phyloP scores from a whole-genome alignment of 2,888 invertebrate species.

The Polyommatus icarus region DNA sequence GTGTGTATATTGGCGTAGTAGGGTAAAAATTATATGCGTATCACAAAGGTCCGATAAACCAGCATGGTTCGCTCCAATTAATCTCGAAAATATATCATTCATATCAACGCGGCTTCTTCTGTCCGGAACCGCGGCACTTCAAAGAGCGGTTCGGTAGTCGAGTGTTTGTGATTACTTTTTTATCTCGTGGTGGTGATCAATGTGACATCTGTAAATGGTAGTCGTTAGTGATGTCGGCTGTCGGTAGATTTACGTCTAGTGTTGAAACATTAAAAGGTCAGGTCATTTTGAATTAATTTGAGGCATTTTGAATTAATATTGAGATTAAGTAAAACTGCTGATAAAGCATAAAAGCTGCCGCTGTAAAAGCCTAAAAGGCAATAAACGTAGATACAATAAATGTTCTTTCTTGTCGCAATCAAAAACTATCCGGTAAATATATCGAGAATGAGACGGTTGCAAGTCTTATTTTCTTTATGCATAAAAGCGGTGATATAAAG shows the following conservation, averaged over 20 bases:
- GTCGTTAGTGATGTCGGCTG: slow-evolving; percentile 37
- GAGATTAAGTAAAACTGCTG: not conserved
- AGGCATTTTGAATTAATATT: not conserved
- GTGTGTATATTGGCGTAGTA: no score
- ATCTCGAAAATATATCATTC: slow-evolving; percentile 5
- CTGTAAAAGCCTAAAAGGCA: not conserved
- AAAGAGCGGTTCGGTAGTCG: slow-evolving; percentile 70
- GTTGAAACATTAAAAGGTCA: slow-evolving; percentile 25
- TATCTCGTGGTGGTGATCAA: slow-evolving; percentile 55
- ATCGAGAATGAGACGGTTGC: not conserved
- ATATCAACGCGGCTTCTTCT: slow-evolving; percentile 9
- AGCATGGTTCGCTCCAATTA: not conserved
- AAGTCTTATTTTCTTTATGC: not conserved
- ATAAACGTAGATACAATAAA: not conserved
- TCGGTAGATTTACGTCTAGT: slow-evolving; percentile 29
- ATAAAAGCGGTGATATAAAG: slow-evolving; percentile 3
- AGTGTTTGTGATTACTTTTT: slow-evolving; percentile 64
- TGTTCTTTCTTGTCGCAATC: not conserved
- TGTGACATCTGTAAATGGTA: slow-evolving; percentile 45
- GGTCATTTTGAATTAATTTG: slow-evolving; percentile 20
- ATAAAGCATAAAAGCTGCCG: not conserved
- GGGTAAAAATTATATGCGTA: not conserved
- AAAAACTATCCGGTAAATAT: not conserved
- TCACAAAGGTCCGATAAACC: not conserved
- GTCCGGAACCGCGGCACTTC: slow-evolving; percentile 53